These are phyloP conservation scores for Teleiodes luculella DNA, from an alignment of 2,888 invertebrate genomes.

Conservation along the genomic window DNA sequence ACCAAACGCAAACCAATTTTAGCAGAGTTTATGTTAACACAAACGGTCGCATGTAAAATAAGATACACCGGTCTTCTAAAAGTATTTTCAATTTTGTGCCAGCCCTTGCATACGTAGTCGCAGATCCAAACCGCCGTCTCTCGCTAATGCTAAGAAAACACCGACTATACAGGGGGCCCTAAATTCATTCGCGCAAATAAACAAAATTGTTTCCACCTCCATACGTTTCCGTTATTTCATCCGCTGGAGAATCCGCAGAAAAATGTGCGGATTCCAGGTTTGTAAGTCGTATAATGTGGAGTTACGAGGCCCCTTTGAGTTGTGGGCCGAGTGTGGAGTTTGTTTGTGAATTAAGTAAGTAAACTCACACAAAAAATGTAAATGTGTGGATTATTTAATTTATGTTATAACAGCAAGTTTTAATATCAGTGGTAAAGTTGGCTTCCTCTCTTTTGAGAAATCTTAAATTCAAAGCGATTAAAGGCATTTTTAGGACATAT, in stretches of 20 bases:
- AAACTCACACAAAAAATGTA: too few relatives aligned
- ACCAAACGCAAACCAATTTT: too few relatives aligned
- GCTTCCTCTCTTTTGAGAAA: too few relatives aligned
- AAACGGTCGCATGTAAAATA: too few relatives aligned
- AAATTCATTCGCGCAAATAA: constrained; percentile 69
- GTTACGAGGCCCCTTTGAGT: not conserved
- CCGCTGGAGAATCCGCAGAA: constrained; percentile 19
- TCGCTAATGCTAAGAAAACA: constrained; percentile 73
- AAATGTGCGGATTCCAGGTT: not conserved
- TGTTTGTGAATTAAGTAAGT: too few relatives aligned
- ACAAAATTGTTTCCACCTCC: constrained; percentile 44
- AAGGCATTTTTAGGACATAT: too few relatives aligned
- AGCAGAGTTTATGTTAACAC: too few relatives aligned
- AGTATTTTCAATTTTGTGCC: constrained; percentile 23
- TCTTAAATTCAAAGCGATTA: too few relatives aligned
- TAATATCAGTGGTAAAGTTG: too few relatives aligned
- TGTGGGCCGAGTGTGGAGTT: not conserved
- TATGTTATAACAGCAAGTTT: too few relatives aligned
- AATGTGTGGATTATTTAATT: not conserved
- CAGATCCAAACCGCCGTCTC: constrained; percentile 65
- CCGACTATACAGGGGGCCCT: constrained; percentile 64
- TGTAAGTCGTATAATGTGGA: constrained; percentile 10
- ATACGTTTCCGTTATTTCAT: constrained; percentile 30
- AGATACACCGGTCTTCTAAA: not conserved
- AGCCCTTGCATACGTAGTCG: constrained; percentile 58